A percentile compares a stretch with the other conserved stretches of the same genome.
phyloP scores from a whole-genome alignment of 2,888 invertebrate species.

The Pardosa pseudoannulata region DNA sequence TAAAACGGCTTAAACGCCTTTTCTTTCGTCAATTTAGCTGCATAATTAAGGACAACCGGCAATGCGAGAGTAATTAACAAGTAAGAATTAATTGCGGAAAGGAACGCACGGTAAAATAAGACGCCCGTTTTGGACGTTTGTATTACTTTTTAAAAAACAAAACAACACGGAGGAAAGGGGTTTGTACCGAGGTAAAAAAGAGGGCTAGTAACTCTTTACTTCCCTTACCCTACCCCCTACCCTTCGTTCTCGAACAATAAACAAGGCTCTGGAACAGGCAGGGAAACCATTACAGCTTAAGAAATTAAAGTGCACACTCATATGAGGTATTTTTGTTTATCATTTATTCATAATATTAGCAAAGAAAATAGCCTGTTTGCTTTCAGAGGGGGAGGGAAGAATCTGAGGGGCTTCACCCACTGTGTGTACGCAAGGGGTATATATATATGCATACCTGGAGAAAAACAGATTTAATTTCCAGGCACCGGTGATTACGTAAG shows the following conservation, averaged over 20 bases:
- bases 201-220: neutral
- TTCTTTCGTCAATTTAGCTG: slow-evolving; percentile 41
- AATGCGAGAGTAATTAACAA: slow-evolving; percentile 61
- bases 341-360: slow-evolving; percentile 67
- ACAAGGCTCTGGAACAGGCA: slow-evolving; percentile 22
- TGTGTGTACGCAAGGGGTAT: neutral
- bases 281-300: slow-evolving; percentile 35
- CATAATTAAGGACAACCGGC: slow-evolving; percentile 47
- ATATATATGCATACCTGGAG: slow-evolving; percentile 26
- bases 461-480: slow-evolving; percentile 66
- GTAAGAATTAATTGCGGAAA: slow-evolving; percentile 59
- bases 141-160: slow-evolving; percentile 22
- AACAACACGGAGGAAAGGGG: neutral
- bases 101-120: slow-evolving; percentile 25
- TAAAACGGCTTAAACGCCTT: slow-evolving; percentile 22
- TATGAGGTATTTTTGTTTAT: slow-evolving; percentile 49
- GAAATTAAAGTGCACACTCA: slow-evolving; percentile 57
- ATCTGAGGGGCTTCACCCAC: neutral
- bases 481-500: slow-evolving; percentile 52
- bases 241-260: slow-evolving; percentile 30
- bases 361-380: slow-evolving; percentile 53
- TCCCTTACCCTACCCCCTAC: too few relatives aligned
- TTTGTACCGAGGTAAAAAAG: too few relatives aligned
- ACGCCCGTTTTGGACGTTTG: neutral
- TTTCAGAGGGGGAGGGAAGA: neutral